Base-by-base conservation (phyloP, 2,888 invertebrate genomes). In the Dicroscelio sp. region DNA sequence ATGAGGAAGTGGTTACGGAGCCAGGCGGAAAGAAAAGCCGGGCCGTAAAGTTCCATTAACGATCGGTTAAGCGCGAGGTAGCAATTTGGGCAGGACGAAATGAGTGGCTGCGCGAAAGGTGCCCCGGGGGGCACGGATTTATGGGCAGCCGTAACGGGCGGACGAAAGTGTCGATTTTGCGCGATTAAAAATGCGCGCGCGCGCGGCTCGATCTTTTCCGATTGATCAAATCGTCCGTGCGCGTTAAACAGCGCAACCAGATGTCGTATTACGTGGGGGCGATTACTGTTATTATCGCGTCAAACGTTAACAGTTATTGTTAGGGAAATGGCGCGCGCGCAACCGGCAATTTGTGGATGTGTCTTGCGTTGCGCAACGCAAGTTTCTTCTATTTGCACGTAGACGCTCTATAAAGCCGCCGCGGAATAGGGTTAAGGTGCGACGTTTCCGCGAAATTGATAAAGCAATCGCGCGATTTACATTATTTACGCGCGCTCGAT, bases 111-210 rank as follows among this genome's bases (percentile, higher is more conserved):
- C 75, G 79, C 79, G 73, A 80, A 71, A 63, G 63, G 86, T 35
- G 80, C 80, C 82, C 38, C 43, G 58, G 30, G n/a, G 75, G 87
- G 75, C 60, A 31, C 17, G 33, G 38, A 33, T 67, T 76, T 31
- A 79, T 35, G 63, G 65, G 14, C 35, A 31, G 31, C n/a, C 63
- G 79, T 52, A 69, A 35, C 73, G 8, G 79, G 20, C 30, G 55
- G 67, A 82, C 65, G 80, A 87, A 87, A 86, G 86, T 80, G 86
- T 80, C 87, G 69, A 82, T 88, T 82, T 88, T 69, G n/a, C n/a
- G n/a, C 60, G 76, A 82, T 76, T 65, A 76, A 76, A 82, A 88
- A 76, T 76, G 48, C n/a, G 48, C n/a, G 20, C 25, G 35, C 55
- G 30, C 35, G 25, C 48, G 58, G 67, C 48, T 67, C 25, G 58